Percentiles rank a stretch among this genome's conserved stretches.
phyloP scores from a whole-genome alignment of 30 jellyfish, hydroid and myxozoan species.

The Hydractinia symbiolongicarpus region DNA sequence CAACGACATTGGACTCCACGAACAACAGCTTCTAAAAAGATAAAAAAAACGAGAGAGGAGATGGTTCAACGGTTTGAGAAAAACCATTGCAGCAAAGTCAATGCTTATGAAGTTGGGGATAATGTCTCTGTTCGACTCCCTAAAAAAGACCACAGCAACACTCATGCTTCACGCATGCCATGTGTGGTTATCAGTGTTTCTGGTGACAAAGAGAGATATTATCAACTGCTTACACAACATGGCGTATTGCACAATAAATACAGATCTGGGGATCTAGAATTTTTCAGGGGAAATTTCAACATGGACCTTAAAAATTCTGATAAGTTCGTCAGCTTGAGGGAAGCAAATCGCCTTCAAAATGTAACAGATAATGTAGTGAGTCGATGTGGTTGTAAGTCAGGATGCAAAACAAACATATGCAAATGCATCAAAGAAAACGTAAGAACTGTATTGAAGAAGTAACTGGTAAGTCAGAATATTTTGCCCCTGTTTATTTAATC shows the following conservation, averaged over 20 bases:
- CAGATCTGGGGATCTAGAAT: constrained; percentile 11
- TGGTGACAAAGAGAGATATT: not conserved
- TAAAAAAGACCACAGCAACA: not conserved
- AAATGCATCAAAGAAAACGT: no score
- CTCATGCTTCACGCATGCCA: not conserved
- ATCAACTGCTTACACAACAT: constrained; percentile 1
- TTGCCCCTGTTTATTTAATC: no score
- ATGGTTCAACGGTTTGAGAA: constrained; percentile 13
- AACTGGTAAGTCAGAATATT: no score
- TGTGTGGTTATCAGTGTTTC: not conserved
- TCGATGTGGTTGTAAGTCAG: no score
- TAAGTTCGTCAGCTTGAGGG: constrained; percentile 4
- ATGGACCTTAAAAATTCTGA: not conserved
- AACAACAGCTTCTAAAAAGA: no score
- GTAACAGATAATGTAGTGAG: no score
- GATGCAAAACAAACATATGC: no score
- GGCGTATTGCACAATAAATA: not conserved
- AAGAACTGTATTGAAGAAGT: no score
- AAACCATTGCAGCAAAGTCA: not conserved
- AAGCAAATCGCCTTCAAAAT: constrained; percentile 10
- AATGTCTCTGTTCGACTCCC: constrained; percentile 17
- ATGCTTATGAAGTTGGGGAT: constrained; percentile 23
- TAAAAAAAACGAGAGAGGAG: not conserved
- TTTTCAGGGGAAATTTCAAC: not conserved
- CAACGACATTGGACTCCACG: no score